Evolutionary conservation across 2,113 vertebrate genomes (phyloP).

Genomic region (Phrynocephalus versicolor): DNA sequence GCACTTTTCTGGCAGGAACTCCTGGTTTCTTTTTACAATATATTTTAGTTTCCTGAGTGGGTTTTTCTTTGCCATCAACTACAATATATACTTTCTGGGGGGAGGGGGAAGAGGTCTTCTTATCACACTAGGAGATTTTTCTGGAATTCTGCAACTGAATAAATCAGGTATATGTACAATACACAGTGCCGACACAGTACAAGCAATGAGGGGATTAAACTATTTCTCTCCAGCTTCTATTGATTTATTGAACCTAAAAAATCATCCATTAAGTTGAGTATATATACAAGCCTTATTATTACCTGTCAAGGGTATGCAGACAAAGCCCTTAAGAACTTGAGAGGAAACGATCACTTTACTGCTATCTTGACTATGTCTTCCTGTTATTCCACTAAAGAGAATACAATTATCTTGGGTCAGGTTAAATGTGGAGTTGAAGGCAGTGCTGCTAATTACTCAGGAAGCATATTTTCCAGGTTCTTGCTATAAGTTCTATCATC

Average conservation of each 20-base stretch:
- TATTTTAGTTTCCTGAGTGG: background rate
- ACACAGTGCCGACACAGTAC: no score
- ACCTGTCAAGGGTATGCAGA: background rate
- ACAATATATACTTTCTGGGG: background rate
- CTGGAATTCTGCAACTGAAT: no score
- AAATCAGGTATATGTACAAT: no score
- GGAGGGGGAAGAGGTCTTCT: background rate
- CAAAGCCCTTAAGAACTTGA: background rate
- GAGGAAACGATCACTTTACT: background rate
- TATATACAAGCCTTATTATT: background rate
- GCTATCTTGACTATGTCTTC: background rate
- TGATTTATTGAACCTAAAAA: no score
- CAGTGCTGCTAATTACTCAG: background rate
- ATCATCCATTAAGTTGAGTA: no score
- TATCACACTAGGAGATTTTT: no score
- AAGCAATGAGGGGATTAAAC: background rate
- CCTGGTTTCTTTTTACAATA: background rate
- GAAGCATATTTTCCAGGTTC: background rate
- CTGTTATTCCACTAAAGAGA: no score
- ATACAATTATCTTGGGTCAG: background rate
- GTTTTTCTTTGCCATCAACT: background rate
- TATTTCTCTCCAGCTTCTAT: no score
- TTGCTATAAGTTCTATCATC: background rate
- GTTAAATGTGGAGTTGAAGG: background rate
- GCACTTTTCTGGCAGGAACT: no score